Evolutionary conservation across 2,797 vertebrate species (phyloP).

Genomic region (Acanthurus lineatus): DNA sequence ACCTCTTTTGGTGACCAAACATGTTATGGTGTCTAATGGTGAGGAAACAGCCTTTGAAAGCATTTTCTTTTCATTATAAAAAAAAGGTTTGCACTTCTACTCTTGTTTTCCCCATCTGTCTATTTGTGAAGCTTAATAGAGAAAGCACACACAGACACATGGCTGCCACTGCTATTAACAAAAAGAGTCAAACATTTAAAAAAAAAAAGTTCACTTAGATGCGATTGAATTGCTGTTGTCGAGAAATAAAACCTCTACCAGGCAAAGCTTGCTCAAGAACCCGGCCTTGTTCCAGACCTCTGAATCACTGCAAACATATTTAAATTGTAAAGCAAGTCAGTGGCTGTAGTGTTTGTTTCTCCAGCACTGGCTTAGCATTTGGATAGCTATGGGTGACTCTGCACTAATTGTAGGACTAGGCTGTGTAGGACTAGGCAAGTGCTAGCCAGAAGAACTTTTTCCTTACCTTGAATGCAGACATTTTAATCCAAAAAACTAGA

Average conservation of each 20-base stretch:
- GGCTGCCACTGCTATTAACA: slow-evolving; percentile 31
- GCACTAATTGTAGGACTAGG: too few species aligned
- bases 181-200: slow-evolving; percentile 5
- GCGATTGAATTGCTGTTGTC: not conserved
- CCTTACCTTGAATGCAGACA: not conserved
- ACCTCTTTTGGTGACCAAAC: slow-evolving; percentile 29
- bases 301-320: not conserved
- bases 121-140: slow-evolving; percentile 60
- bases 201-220: slow-evolving; percentile 29
- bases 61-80: slow-evolving; percentile 62
- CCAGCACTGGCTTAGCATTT: too few species aligned
- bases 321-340: not conserved
- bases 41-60: slow-evolving; percentile 61
- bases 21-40: slow-evolving; percentile 6
- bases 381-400: too few species aligned
- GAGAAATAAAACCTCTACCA: not conserved
- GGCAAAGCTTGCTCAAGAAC: not conserved
- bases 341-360: not conserved
- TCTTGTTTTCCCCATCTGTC: slow-evolving; percentile 18
- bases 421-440: not conserved
- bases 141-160: slow-evolving; percentile 61
- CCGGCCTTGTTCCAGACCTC: not conserved
- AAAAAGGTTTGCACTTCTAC: slow-evolving; percentile 46
- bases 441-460: not conserved
- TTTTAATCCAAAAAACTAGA: not conserved